Evolutionary conservation across 1,140 invertebrate species (phyloP), one percentile per base, ranked within the genome.

Genomic region (Caenorhabditis briggsae): DNA sequence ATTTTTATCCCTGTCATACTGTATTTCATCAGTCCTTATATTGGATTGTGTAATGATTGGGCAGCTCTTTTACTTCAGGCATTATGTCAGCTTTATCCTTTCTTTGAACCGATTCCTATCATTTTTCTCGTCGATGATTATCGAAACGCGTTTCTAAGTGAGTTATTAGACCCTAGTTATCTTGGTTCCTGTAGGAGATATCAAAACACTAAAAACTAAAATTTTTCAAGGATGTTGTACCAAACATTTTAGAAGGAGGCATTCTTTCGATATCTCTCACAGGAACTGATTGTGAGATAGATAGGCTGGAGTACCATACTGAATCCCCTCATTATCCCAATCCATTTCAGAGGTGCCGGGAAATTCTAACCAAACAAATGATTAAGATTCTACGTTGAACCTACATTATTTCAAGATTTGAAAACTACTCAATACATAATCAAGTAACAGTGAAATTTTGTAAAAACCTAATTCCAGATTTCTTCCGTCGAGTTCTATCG

Each of bases 91-190:
- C 6, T 70, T 5, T 70, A 70, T 16, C 64, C 41, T 7, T 33
- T 16, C 0, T 12, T 70, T 0, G 64, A 70, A 14, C 41, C 64
- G 6, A 70, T 46, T 14, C 64, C 64, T 14, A 70, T 43, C 41
- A 43, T 70, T 70, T 43, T 70, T 70, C 41, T 70, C 0, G 41
- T 70, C 20, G 59, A 64, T 33, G 59, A 64, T 7, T 64, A 64
- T n/a, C 20, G 59, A 11, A 64, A 64, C 14, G 59, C 59, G 20
- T 64, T 64, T 64, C 12, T 64, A 11, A 64, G 59, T 64, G 0
- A 33, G 59, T 41, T 1, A 18, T 33, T 59, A n/a, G 50, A 14
- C 33, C 33, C 33, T 33, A 33, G 33, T 33, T 33, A 33, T 33
- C 33, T 33, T 33, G 33, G n/a, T n/a, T n/a, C n/a, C n/a, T n/a